A percentile compares a stretch with the other conserved stretches of the same genome.
Evolutionary conservation across 1,140 invertebrate species (phyloP).

Genomic region (Xylocopa sonorina): DNA sequence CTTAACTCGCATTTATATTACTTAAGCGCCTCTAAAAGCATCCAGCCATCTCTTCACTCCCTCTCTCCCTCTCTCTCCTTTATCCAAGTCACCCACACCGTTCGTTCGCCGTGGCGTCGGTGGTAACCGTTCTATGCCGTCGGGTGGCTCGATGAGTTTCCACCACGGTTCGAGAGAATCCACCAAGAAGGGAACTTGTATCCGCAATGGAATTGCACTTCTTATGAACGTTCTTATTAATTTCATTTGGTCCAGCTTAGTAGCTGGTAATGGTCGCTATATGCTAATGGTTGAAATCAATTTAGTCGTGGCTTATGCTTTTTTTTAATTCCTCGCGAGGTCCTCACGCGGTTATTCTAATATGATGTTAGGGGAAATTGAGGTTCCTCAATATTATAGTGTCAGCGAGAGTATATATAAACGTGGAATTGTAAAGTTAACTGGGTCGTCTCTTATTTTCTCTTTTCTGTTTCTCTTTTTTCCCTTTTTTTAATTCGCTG

Average conservation of each 20-base stretch:
- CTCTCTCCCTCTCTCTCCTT: no score
- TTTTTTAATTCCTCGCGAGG: background rate
- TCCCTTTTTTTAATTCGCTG: background rate
- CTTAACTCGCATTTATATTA: slow-evolving; percentile 80
- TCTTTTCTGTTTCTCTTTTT: background rate
- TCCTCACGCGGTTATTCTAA: no score
- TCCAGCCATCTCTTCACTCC: slow-evolving; percentile 41
- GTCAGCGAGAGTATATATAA: no score
- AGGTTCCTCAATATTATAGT: no score
- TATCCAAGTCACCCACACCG: background rate
- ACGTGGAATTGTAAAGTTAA: no score
- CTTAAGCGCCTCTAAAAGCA: slow-evolving; percentile 75
- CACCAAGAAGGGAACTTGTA: slow-evolving; percentile 26
- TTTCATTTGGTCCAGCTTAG: background rate
- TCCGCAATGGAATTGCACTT: slow-evolving; percentile 46
- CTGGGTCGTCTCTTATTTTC: background rate
- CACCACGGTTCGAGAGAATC: background rate
- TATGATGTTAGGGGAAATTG: no score
- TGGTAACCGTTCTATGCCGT: background rate
- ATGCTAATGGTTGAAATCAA: background rate
- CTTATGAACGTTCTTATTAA: slow-evolving; percentile 47
- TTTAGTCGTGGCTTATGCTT: background rate
- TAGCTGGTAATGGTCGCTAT: no score
- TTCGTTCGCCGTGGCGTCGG: background rate
- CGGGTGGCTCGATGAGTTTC: background rate